These are phyloP conservation scores for Morus bassanus DNA, from an alignment of 2,797 vertebrate genomes.

Conservation along the genomic window DNA sequence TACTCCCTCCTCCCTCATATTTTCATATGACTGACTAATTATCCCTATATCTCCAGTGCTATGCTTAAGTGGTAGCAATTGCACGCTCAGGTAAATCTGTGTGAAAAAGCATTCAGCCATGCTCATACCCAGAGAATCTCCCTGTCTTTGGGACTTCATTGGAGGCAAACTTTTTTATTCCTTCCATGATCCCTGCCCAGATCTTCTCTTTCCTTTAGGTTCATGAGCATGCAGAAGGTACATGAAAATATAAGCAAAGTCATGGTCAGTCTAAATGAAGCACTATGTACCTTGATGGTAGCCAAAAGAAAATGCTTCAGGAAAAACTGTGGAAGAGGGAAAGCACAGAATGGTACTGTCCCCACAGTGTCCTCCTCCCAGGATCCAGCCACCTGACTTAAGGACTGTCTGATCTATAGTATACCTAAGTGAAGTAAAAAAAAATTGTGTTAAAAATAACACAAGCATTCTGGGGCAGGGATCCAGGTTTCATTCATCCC, in stretches of 20 bases:
- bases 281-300: neutral
- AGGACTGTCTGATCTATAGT: neutral
- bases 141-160: neutral
- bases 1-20: neutral
- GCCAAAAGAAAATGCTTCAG: neutral
- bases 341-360: neutral
- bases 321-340: neutral
- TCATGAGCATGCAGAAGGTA: neutral
- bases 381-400: neutral
- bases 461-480: neutral
- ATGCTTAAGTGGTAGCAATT: neutral
- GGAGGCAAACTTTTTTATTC: neutral
- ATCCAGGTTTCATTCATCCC: neutral
- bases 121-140: neutral
- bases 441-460: neutral
- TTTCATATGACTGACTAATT: neutral
- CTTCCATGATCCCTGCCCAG: no score
- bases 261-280: neutral
- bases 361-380: fast-evolving
- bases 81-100: neutral
- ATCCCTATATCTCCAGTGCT: neutral
- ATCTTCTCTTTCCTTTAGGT: neutral
- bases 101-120: neutral
- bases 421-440: neutral
- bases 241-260: neutral